Evolutionary conservation across 2,888 invertebrate genomes (phyloP).

Genomic region (Melanotus villosus): DNA sequence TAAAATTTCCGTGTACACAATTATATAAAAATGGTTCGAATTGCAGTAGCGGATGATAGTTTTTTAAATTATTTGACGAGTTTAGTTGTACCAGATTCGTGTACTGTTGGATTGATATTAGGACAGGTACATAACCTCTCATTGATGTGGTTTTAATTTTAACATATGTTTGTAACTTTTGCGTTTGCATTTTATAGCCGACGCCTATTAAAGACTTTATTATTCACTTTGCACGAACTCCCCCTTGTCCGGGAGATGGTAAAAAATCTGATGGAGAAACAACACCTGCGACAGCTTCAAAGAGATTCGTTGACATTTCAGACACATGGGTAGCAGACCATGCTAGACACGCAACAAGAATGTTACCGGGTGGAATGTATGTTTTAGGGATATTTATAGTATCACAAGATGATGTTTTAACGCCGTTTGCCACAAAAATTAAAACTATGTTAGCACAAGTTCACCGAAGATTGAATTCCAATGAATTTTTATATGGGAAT

Average conservation of each 20-base stretch:
- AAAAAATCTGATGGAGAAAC: conserved; percentile 59
- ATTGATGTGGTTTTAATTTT: conserved; percentile 46
- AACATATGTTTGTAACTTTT: conserved; percentile 33
- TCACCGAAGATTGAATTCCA: conserved; percentile 71
- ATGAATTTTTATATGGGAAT: conserved; percentile 76
- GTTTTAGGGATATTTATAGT: conserved; percentile 87
- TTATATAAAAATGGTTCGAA: conserved; percentile 81
- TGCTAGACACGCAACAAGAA: conserved; percentile 88
- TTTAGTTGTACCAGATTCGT: conserved; percentile 75
- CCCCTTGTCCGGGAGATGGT: conserved; percentile 69
- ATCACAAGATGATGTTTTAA: conserved; percentile 77
- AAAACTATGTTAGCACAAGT: conserved; percentile 73
- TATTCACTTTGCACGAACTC: conserved; percentile 85
- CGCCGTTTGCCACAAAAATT: conserved; percentile 72
- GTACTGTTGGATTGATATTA: conserved; percentile 82
- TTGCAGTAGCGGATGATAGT: conserved; percentile 78
- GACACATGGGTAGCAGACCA: conserved; percentile 84
- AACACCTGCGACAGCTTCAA: conserved; percentile 62
- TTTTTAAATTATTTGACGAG: conserved; percentile 78
- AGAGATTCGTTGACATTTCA: conserved; percentile 72
- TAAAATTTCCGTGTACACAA: conserved; percentile 21
- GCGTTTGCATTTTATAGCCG: conserved; percentile 67
- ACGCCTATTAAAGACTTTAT: conserved; percentile 80
- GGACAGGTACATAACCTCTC: conserved; percentile 77
- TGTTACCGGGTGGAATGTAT: conserved; percentile 92